These are phyloP conservation scores for Epirrhoe tristata DNA, from an alignment of 2,888 invertebrate genomes.

Conservation along the genomic window DNA sequence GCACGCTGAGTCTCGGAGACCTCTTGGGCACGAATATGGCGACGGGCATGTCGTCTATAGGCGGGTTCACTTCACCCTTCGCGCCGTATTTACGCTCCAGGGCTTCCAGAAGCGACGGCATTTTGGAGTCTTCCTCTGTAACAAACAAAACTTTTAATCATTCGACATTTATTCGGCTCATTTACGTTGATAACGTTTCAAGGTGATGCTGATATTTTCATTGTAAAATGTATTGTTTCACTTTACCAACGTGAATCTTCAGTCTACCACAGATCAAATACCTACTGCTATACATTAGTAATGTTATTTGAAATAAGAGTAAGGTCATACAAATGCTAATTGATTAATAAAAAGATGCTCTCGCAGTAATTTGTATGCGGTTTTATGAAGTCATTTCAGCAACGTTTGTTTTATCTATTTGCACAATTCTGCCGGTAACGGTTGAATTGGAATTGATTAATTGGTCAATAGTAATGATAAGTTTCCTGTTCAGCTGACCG, in stretches of 20 bases:
- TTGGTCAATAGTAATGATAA: constrained; percentile 53
- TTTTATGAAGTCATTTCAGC: constrained; percentile 1
- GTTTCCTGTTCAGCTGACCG: constrained; percentile 61
- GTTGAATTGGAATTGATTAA: constrained; percentile 54
- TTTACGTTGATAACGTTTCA: not conserved
- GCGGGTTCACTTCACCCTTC: constrained; percentile 87
- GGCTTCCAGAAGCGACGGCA: constrained; percentile 96
- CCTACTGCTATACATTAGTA: not conserved
- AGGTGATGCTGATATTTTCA: not conserved
- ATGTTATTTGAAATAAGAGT: constrained; percentile 4
- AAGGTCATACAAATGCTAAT: constrained; percentile 12
- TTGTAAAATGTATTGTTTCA: not conserved
- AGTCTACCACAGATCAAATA: not conserved
- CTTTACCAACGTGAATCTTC: not conserved
- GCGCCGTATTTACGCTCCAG: constrained; percentile 94
- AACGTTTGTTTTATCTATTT: constrained; percentile 31
- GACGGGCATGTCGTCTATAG: constrained; percentile 88
- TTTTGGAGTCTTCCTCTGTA: constrained; percentile 68
- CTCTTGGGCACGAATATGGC: constrained; percentile 95
- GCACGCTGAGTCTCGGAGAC: constrained; percentile 91
- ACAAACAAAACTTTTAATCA: constrained; percentile 41
- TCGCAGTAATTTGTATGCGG: not conserved
- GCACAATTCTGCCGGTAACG: constrained; percentile 45
- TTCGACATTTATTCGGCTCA: not conserved
- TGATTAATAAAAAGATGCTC: not conserved